A percentile compares a stretch with the other conserved stretches of the same genome.
Conservation (phyloP, 2,113 vertebrate genomes). For the Suricata suricatta region DNA sequence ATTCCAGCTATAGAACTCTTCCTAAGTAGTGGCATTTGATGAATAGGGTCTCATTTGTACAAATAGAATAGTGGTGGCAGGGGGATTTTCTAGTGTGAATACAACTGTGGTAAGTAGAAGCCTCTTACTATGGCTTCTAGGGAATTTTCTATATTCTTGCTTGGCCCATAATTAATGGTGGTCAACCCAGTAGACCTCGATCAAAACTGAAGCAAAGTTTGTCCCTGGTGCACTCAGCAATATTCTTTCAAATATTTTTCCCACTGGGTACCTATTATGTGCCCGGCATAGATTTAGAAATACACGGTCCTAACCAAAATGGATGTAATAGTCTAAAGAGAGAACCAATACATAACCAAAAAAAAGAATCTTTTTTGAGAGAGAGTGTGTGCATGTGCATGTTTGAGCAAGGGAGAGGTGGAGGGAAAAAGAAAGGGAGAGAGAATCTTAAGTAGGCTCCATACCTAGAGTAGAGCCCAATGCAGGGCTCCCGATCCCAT, state of each 20-base stretch:
- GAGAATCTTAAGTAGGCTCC: too few species aligned
- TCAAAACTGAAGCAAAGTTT: not conserved
- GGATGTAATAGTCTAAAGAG: not conserved
- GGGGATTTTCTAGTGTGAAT: not conserved
- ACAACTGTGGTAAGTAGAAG: not conserved
- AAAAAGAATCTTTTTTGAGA: too few species aligned
- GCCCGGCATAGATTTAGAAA: not conserved
- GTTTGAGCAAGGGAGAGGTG: too few species aligned
- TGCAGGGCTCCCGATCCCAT: too few species aligned
- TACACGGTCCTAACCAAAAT: not conserved
- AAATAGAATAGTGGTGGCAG: not conserved
- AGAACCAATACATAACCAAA: not conserved
- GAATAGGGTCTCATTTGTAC: not conserved
- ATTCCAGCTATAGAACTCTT: not conserved
- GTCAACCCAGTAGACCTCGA: not conserved
- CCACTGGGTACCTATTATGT: not conserved
- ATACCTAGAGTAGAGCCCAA: too few species aligned
- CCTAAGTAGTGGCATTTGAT: not conserved
- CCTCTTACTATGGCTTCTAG: not conserved
- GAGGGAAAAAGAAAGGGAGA: too few species aligned
- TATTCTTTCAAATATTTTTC: not conserved
- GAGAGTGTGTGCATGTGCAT: too few species aligned
- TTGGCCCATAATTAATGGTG: not conserved
- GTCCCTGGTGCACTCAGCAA: not conserved
- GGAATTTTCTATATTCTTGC: not conserved